Evolutionary conservation across 2,113 vertebrate genomes (phyloP).

Genomic region (Condylura cristata): DNA sequence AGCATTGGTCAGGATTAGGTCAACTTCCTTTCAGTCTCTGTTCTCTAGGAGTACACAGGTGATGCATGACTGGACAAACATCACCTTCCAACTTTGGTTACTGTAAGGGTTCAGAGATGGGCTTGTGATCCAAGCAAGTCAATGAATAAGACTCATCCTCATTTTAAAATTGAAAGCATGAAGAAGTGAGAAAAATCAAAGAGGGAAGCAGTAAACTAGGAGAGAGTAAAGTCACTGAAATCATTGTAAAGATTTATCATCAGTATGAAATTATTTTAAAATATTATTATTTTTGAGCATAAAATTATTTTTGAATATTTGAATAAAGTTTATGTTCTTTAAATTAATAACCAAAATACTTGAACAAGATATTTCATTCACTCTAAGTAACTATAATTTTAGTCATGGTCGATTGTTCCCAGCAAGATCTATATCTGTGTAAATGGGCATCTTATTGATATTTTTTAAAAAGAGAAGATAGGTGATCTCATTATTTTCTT

Average conservation of each 20-base stretch:
- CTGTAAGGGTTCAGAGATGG: background rate
- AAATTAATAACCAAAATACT: slow-evolving; percentile 32
- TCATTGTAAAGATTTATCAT: background rate
- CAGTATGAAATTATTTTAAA: background rate
- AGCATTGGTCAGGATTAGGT: background rate
- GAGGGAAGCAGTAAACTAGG: background rate
- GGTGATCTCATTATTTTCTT: slow-evolving; percentile 62
- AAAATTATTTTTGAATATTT: too few relatives aligned
- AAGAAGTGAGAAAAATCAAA: background rate
- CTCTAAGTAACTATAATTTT: slow-evolving; percentile 40
- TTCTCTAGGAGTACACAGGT: background rate
- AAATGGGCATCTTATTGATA: slow-evolving; percentile 24
- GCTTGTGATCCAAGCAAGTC: background rate
- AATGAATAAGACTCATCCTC: background rate
- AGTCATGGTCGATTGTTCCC: background rate
- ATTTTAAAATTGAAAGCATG: background rate
- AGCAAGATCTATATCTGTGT: background rate
- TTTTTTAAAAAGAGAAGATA: slow-evolving; percentile 17
- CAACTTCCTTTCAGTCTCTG: background rate
- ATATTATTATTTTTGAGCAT: too few relatives aligned
- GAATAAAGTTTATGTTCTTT: background rate
- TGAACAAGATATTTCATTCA: slow-evolving; percentile 27
- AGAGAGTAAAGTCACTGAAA: background rate
- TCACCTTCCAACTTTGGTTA: background rate
- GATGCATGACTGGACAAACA: background rate